Base-by-base conservation (phyloP, 2,797 vertebrate species). In the Craterocephalus amniculus region DNA sequence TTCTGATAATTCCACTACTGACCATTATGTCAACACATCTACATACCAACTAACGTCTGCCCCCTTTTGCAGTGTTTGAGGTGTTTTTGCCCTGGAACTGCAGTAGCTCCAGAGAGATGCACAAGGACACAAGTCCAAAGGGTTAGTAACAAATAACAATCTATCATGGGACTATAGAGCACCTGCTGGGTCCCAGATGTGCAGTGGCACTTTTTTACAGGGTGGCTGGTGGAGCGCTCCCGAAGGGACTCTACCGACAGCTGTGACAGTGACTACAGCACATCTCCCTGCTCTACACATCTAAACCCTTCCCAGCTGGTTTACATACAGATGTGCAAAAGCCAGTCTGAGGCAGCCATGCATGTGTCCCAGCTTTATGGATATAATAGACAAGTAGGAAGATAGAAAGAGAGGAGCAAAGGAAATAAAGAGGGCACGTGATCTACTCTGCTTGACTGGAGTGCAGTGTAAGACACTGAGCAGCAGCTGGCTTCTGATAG, bases 111-210 rank as follows among this genome's bases (percentile, higher is more conserved):
- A 70, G 36, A 40, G 66, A 68, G 58, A 63, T 74, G 69, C 79
- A 73, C 74, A 80, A 87, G 86, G 89, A 93, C 78, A 84, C 76
- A 66, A 77, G 81, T 84, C 73, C 83, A 87, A 84, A 91, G 90
- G 90, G 90, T 91, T 87, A 87, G 85, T 83, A 79, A 84, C 83
- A 88, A 91, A 89, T 63, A 82, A 84, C 89, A 86, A 90, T 92
- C 83, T 89, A 91, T 93, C 93, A 84, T 83, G 93, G 89, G 91
- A 94, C 79, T 89, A 74, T 81, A 68, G 70, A 89, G 73, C 93
- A 93, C 93, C 94, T 94, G 93, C 92, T 91, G 92, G 84, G 92
- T 79, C 91, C 91, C 93, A 94, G 92, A 94, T 95, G 94, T 93
- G 92, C 84, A 83, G 60, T 84, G 87, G 89, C 88, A 87, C 89